Base-by-base conservation (phyloP, 2,797 vertebrate genomes). In the Orestias chungarensis region DNA sequence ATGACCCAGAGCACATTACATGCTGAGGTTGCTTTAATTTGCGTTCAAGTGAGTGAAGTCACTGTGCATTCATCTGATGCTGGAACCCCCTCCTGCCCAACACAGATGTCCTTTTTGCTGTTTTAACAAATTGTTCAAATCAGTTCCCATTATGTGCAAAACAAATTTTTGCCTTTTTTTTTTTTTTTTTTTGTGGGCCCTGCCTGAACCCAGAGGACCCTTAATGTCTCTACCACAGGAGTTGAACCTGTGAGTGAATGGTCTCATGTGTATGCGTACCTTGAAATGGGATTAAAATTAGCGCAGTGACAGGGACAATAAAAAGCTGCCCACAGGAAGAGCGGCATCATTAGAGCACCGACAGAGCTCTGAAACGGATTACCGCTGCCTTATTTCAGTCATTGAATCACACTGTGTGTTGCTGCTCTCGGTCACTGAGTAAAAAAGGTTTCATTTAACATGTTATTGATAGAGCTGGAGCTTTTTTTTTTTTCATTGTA, bases 1-100 rank as follows among this genome's bases (percentile, higher is more conserved):
- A 91, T 90, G 82, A 87, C 84, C 79, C 68, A 74, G 79, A 90
- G 89, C 79, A 79, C 75, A 83, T 89, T 82, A 81, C 78, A 72
- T 20, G 66, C 59, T 35, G 72, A 81, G 73, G 79, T 80, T 84
- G 80, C 68, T 86, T n/a, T 74, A 65, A 44, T 82, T 81, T 73
- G 67, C 73, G 18, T 49, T 66, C 72, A 90, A 80, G 74, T 81
- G 78, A 47, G 71, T 29, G 31, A 43, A 55, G 64, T 74, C 64
- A 52, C 78, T 78, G 52, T 82, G 70, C 66, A 82, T 79, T 68
- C 20, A 40, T 31, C 69, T 73, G 3, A 64, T 83, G 85, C 69
- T 68, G 38, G 46, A 77, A 82, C 88, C 69, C 80, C 43, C 8
- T 52, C 49, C 11, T 11, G 9, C 42, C 66, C 54, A 70, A 70